These are phyloP conservation scores for Campodea augens DNA, from an alignment of 1,140 invertebrate genomes.

Conservation along the genomic window DNA sequence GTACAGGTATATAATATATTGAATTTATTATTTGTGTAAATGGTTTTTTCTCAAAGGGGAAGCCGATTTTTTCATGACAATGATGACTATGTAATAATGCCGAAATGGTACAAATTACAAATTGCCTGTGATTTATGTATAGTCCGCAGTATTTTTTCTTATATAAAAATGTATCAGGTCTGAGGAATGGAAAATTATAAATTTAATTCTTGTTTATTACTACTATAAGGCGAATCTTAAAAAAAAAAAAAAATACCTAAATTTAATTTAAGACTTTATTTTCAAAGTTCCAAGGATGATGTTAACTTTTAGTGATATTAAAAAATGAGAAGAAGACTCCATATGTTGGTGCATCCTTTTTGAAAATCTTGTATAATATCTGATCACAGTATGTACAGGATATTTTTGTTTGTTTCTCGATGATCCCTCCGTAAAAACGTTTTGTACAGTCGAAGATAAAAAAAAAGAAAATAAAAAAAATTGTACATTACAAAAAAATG, in stretches of 20 bases:
- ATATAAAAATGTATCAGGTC: no score
- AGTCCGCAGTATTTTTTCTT: neutral
- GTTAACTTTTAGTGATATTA: no score
- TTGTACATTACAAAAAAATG: neutral
- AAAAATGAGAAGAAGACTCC: no score
- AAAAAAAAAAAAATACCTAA: no score
- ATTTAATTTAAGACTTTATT: no score
- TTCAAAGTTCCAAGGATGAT: no score
- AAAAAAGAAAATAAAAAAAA: no score
- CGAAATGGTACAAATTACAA: neutral
- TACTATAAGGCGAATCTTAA: no score
- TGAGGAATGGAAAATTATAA: no score
- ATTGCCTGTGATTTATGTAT: neutral
- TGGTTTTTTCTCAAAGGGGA: neutral
- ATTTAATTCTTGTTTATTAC: no score
- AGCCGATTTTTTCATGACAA: neutral
- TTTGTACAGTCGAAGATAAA: slow-evolving; percentile 1
- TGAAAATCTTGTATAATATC: neutral
- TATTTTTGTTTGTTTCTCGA: neutral
- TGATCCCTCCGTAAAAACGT: neutral
- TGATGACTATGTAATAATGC: neutral
- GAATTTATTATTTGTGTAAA: neutral
- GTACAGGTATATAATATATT: neutral
- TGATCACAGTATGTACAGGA: neutral
- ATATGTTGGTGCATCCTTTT: neutral